Base-by-base conservation (phyloP, 2,888 invertebrate species). In the Hydriomena furcata region DNA sequence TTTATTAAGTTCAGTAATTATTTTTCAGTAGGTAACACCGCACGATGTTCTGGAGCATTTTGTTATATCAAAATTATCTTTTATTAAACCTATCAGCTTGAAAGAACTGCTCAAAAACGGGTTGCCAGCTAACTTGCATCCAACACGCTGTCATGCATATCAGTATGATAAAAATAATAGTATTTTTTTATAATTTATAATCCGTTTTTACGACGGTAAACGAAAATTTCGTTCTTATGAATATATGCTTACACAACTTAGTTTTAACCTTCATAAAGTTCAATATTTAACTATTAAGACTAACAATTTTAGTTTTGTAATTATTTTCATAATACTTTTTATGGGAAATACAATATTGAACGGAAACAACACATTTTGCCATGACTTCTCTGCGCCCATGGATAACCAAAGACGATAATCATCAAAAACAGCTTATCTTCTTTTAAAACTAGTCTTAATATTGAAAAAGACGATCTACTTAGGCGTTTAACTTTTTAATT, bases 401-500 rank as follows among this genome's bases (percentile, higher is more conserved):
- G 69, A 61, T 70, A 73, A 76, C 77, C 76, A 79, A 77, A 77
- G 76, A 76, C 62, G 54, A 61, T 51, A 60, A 58, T 56, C 51
- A 56, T 56, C 41, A 52, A 50, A 50, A 51, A 42, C 51, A 41
- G 36, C 57, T 58, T 52, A 49, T 52, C 59, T 58, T 58, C 53
- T 57, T 59, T 48, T 53, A 58, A 58, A 56, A 64, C 67, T 66
- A 65, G 65, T 72, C 67, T 59, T 45, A 51, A 17, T 40, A 60
- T 55, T 46, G 11, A 47, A 40, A 42, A 47, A 44, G 46, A 52
- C 46, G 46, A 35, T 52, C 37, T 47, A 43, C 42, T 42, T 46
- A 47, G 10, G 36, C 24, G 28, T 41, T 41, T 52, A 43, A 50
- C 34, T 38, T 7, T 21, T 52, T 37, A 27, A 47, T 52, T 24